Evolutionary conservation across 2,113 vertebrate species (phyloP).

Genomic region (Pipra filicauda): DNA sequence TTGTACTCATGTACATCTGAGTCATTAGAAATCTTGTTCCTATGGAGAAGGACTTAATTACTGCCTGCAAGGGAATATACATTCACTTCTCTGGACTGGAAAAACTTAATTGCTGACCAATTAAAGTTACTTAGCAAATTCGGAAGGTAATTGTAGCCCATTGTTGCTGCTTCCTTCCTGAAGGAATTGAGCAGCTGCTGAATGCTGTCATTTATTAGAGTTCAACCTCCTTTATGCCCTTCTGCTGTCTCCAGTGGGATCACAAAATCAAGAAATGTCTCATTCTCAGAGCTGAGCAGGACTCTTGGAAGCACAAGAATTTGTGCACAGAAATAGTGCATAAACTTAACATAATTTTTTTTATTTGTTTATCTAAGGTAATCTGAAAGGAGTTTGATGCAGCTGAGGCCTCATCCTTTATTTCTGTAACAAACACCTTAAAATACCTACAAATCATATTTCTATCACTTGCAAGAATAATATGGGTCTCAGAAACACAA

Average conservation of each 20-base stretch:
- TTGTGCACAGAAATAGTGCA: background rate
- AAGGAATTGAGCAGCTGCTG: background rate
- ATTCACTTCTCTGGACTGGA: background rate
- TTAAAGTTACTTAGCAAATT: constrained; percentile 1
- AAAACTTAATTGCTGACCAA: background rate
- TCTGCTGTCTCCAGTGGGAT: background rate
- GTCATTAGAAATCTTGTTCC: background rate
- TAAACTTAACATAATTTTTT: background rate
- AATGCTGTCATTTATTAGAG: background rate
- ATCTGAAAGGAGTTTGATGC: background rate
- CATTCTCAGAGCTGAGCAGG: background rate
- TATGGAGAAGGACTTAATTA: background rate
- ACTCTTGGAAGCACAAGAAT: background rate
- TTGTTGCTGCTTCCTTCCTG: background rate
- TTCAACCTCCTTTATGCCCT: background rate
- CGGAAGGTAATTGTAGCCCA: background rate
- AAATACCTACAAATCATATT: background rate
- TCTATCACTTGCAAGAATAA: background rate
- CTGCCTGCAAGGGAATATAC: background rate
- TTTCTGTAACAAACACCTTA: background rate
- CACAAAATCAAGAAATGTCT: background rate
- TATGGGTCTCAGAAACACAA: background rate
- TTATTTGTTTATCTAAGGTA: background rate
- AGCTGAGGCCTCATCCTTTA: background rate
- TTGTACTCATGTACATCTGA: background rate